Percentiles rank a stretch among this genome's conserved stretches.
Conservation (phyloP, 1,140 invertebrate genomes). For the Gonatopus flavifemur region DNA sequence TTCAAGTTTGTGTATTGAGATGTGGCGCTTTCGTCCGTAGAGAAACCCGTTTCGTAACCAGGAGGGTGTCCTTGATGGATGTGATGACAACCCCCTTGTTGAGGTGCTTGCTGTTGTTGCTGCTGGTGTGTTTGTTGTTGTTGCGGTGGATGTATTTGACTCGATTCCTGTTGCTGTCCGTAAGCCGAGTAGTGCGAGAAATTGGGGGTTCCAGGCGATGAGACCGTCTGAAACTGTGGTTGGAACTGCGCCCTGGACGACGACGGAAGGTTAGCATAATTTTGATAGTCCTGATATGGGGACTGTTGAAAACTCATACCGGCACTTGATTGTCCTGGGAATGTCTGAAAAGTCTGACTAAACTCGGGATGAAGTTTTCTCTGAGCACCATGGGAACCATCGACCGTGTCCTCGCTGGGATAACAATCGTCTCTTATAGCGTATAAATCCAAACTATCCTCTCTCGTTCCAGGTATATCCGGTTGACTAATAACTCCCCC, state of each 20-base stretch:
- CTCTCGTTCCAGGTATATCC: slow-evolving; percentile 59
- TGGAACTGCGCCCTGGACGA: slow-evolving; percentile 49
- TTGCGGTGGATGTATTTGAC: slow-evolving; percentile 27
- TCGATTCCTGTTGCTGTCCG: slow-evolving; percentile 29
- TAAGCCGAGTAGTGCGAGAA: slow-evolving; percentile 47
- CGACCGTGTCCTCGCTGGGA: slow-evolving; percentile 59
- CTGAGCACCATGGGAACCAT: slow-evolving; percentile 43
- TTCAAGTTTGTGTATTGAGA: slow-evolving; percentile 56
- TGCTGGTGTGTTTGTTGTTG: too few species aligned
- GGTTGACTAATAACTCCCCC: slow-evolving; percentile 34
- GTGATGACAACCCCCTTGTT: too few species aligned
- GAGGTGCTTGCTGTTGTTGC: too few species aligned
- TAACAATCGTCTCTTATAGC: slow-evolving; percentile 70
- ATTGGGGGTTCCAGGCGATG: slow-evolving; percentile 24
- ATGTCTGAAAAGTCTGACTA: slow-evolving; percentile 47
- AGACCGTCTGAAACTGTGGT: slow-evolving; percentile 40
- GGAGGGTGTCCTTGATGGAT: slow-evolving; percentile 21
- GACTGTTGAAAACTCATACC: slow-evolving; percentile 29
- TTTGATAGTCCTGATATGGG: slow-evolving; percentile 37
- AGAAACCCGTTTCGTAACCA: slow-evolving; percentile 43
- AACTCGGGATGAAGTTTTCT: slow-evolving; percentile 49
- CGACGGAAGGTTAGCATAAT: slow-evolving; percentile 40
- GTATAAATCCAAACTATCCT: slow-evolving; percentile 68
- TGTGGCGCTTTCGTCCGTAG: slow-evolving; percentile 42
- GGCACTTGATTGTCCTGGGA: slow-evolving; percentile 20